Base-by-base conservation (phyloP, 2,113 vertebrate genomes). In the Pangasianodon gigas region DNA sequence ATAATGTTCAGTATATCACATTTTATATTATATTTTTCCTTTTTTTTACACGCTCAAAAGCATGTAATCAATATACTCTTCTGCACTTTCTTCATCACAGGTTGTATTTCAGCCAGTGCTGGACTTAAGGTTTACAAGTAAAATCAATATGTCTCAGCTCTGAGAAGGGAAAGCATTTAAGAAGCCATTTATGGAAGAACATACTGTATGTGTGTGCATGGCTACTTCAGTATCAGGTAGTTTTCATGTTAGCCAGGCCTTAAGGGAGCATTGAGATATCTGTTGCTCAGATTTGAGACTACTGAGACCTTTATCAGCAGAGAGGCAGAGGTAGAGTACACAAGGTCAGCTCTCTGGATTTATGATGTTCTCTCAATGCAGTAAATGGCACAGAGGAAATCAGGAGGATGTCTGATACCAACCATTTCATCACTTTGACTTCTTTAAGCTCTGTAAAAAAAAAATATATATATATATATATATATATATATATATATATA, bases 381-480 rank as follows among this genome's bases (percentile, higher is more conserved):
- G 93, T 93, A 94, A 94, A 93, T 92, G 91, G 93, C 46, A 26
- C 89, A 54, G 91, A 90, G 91, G 93, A 94, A 93, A 93, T 94
- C 93, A 92, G 92, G 90, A 89, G 90, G 93, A 94, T 94, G 90
- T 87, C 93, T 92, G 94, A 95, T 95, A 95, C 93, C 92, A 95
- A 94, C 93, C 95, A 94, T 95, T 96, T 96, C 94, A 96, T 96
- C 95, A 94, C 93, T 93, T 95, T 94, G 95, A 95, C 95, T 96
- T 95, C 93, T 93, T 94, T 94, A 96, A 95, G 94, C 93, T 94
- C 93, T 92, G 91, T 60, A 92, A 95, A 95, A 93, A 60, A 93
- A 41, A 93, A 92, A 95, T 37, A 37, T 37, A 95, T 37, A 37
- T 37, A 37, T 37, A 37, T 37, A 37, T 37, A 37, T 37, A 37